A percentile compares a stretch with the other conserved stretches of the same genome.
phyloP scores from a whole-genome alignment of 2,888 invertebrate genomes.

The Perdita meconis region DNA sequence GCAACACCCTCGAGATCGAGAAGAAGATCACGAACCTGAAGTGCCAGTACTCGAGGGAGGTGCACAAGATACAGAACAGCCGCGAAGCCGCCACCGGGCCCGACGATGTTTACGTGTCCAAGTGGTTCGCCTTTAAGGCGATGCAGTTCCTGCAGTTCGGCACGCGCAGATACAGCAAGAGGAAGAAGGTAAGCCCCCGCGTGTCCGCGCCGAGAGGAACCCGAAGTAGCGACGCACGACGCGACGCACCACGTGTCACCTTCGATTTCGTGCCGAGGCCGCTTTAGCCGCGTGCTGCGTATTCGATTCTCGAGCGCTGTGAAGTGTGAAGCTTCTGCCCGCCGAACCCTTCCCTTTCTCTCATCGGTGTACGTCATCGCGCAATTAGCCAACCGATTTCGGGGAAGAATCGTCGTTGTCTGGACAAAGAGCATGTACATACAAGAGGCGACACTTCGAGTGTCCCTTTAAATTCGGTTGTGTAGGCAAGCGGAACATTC shows the following conservation, averaged over 20 bases:
- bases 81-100: constrained; percentile 72
- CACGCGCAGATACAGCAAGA: constrained; percentile 74
- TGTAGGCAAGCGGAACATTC: no score
- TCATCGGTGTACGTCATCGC: constrained; percentile 23
- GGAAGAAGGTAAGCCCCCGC: constrained; percentile 70
- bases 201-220: constrained; percentile 14
- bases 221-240: constrained; percentile 17
- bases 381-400: constrained; percentile 35
- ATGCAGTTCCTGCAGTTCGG: constrained; percentile 78
- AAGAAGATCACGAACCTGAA: constrained; percentile 77
- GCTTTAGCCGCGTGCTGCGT: no score
- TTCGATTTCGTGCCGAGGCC: no score
- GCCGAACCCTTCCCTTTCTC: no score
- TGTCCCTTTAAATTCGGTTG: no score
- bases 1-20: constrained; percentile 76
- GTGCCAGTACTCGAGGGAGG: constrained; percentile 77
- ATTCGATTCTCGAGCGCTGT: no score
- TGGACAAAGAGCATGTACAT: no score
- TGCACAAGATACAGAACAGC: constrained; percentile 77
- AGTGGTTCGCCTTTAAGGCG: constrained; percentile 78
- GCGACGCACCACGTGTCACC: constrained; percentile 40
- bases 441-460: no score
- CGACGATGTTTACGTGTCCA: constrained; percentile 76
- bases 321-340: no score
- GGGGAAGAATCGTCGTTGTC: constrained; percentile 33